Evolutionary conservation across 2,113 vertebrate species (phyloP), one percentile per base, ranked within the genome.

Genomic region (Misgurnus mizolepis): DNA sequence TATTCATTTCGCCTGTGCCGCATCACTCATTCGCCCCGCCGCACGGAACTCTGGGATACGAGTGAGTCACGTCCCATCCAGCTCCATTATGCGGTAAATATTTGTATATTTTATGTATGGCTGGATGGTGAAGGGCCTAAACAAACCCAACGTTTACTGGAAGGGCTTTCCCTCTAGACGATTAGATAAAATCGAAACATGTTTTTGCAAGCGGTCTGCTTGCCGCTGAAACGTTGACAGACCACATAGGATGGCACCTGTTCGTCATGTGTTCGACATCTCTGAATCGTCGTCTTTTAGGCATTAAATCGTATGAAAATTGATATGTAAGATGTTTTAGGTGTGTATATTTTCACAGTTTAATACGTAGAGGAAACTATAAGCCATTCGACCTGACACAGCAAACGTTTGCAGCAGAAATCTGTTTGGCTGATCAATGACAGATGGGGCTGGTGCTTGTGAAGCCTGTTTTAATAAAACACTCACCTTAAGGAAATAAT

Each of bases 111-210:
- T 81, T 82, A 82, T 76, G 76, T 84, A 79, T 84, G 83, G 83
- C 78, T 84, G 83, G 83, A 74, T 81, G 75, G 83, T 45, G 73
- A 18, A 71, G 9, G 67, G 83, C 9, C 79, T 78, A 79, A 84
- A 79, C 68, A 75, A 84, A 82, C 80, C 67, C 67, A 65, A 49
- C 69, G 18, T 67, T 86, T 86, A 85, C 84, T 83, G 84, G 84
- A 85, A 85, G 75, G 67, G 67, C 67, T 83, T 83, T 80, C 66
- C 79, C 84, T 85, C 65, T 39, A 81, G 81, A 86, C 79, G 66
- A 81, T 81, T 71, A 84, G 78, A 84, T 84, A 82, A 80, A 82
- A 82, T 80, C 78, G 75, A 83, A 80, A 84, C 78, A 84, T 81
- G 84, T 85, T 83, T 86, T 71, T 67, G 72, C 47, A 62, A 75